Percentiles rank a stretch among this genome's conserved stretches.
Evolutionary conservation across 92 coral and sea anemone species (phyloP).

Genomic region (Phenganax marumi): DNA sequence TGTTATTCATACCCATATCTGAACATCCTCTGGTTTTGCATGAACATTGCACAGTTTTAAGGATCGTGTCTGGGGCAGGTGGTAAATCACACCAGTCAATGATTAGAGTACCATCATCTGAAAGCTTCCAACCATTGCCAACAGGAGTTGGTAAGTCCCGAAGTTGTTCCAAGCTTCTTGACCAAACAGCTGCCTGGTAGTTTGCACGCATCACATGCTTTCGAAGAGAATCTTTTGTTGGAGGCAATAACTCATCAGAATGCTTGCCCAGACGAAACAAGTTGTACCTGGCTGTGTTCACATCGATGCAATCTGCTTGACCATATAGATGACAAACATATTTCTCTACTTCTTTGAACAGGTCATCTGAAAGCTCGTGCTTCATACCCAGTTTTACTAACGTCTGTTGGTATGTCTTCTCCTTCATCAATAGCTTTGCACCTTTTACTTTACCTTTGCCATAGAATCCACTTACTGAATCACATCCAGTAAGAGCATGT

Average conservation of each 20-base stretch:
- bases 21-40: slow-evolving; percentile 28
- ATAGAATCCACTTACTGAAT: slow-evolving; percentile 64
- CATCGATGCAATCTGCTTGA: slow-evolving; percentile 5
- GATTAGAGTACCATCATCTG: slow-evolving; percentile 43
- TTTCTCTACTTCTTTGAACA: not conserved
- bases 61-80: slow-evolving; percentile 8
- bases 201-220: slow-evolving; percentile 44
- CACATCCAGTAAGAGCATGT: slow-evolving; percentile 68
- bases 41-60: slow-evolving; percentile 17
- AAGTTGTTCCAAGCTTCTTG: slow-evolving; percentile 33
- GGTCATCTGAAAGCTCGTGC: slow-evolving; percentile 18
- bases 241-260: slow-evolving; percentile 29
- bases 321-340: slow-evolving; percentile 28
- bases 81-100: slow-evolving; percentile 51
- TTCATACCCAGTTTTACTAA: slow-evolving; percentile 24
- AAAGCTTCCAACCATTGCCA: slow-evolving; percentile 45
- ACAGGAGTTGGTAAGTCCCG: slow-evolving; percentile 47
- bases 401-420: slow-evolving; percentile 3
- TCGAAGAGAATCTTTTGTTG: slow-evolving; percentile 25
- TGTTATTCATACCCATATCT: not conserved
- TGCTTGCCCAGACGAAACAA: slow-evolving; percentile 31
- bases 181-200: slow-evolving; percentile 59
- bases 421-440: slow-evolving; percentile 5
- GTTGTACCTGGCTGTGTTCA: slow-evolving; percentile 26
- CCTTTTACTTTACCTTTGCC: slow-evolving; percentile 33